Percentiles rank a stretch among this genome's conserved stretches.
phyloP scores from a whole-genome alignment of 1,140 invertebrate genomes.

The Drosophila micromelanica region DNA sequence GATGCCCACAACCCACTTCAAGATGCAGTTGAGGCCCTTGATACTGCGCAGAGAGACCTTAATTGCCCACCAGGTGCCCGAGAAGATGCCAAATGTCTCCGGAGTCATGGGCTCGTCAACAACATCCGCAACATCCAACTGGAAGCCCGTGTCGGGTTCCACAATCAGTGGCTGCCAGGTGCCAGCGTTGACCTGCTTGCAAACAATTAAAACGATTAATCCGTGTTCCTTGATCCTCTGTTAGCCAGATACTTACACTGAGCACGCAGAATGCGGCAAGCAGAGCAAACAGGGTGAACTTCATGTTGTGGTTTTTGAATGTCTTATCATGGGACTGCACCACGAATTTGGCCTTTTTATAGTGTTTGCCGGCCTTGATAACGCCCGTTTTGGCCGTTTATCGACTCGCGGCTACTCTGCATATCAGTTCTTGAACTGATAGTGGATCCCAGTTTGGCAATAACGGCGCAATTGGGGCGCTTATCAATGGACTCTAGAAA shows the following conservation, averaged over 20 bases:
- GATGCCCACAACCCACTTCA: slow-evolving; percentile 64
- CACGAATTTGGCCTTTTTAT: slow-evolving; percentile 17
- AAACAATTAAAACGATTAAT: background rate
- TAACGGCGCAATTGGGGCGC: slow-evolving; percentile 10
- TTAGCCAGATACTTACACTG: slow-evolving; percentile 42
- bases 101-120: slow-evolving; percentile 16
- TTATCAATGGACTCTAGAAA: slow-evolving; percentile 5
- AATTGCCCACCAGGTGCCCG: slow-evolving; percentile 5
- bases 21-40: slow-evolving; percentile 65
- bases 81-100: slow-evolving; percentile 13
- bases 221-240: background rate
- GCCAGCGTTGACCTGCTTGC: slow-evolving; percentile 52
- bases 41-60: slow-evolving; percentile 40
- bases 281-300: slow-evolving; percentile 56
- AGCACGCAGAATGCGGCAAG: slow-evolving; percentile 51
- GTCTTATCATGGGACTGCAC: slow-evolving; percentile 13
- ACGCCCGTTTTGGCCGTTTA: slow-evolving; percentile 3
- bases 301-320: slow-evolving; percentile 45
- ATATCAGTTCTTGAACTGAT: slow-evolving; percentile 30
- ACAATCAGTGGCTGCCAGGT: slow-evolving; percentile 16
- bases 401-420: slow-evolving; percentile 5
- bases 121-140: slow-evolving; percentile 11
- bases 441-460: slow-evolving; percentile 7
- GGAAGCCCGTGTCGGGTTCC: slow-evolving; percentile 13
- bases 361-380: slow-evolving; percentile 15